Evolutionary conservation across 1,140 invertebrate species (phyloP).

Genomic region (Papilio helenus): DNA sequence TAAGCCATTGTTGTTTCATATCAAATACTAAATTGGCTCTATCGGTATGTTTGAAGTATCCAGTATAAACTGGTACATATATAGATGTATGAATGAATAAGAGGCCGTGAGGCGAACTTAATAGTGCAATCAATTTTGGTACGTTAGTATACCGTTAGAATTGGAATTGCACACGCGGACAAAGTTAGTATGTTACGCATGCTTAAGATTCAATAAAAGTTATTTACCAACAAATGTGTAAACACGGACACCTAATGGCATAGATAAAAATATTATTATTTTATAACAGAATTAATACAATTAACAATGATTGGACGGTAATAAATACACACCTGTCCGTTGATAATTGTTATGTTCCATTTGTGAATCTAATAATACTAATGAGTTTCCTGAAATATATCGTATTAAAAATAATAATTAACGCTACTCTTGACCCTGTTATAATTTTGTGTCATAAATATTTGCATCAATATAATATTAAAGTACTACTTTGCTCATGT

Average conservation of each 20-base stretch:
- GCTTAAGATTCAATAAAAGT: constrained; percentile 25
- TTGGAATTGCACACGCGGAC: not conserved
- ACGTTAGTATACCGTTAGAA: not conserved
- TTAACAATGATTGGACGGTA: constrained; percentile 5
- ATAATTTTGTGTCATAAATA: too few relatives aligned
- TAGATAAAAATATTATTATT: constrained; percentile 43
- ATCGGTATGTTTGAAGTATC: not conserved
- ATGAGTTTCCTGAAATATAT: constrained; percentile 7
- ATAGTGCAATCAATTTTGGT: not conserved
- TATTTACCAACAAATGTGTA: constrained; percentile 68
- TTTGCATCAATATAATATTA: too few relatives aligned
- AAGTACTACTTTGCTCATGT: too few relatives aligned
- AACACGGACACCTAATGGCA: constrained; percentile 69
- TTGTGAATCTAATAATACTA: not conserved
- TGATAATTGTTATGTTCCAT: constrained; percentile 3
- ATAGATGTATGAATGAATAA: not conserved
- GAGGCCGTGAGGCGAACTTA: not conserved
- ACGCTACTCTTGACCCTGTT: too few relatives aligned
- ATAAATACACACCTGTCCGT: constrained; percentile 18
- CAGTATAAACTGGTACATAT: not conserved
- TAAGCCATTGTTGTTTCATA: not conserved
- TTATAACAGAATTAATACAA: not conserved
- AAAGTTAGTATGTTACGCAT: not conserved
- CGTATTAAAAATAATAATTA: not conserved
- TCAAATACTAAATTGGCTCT: not conserved